phyloP scores from a whole-genome alignment of 2,797 vertebrate species.

The Amphiprion clarkii region DNA sequence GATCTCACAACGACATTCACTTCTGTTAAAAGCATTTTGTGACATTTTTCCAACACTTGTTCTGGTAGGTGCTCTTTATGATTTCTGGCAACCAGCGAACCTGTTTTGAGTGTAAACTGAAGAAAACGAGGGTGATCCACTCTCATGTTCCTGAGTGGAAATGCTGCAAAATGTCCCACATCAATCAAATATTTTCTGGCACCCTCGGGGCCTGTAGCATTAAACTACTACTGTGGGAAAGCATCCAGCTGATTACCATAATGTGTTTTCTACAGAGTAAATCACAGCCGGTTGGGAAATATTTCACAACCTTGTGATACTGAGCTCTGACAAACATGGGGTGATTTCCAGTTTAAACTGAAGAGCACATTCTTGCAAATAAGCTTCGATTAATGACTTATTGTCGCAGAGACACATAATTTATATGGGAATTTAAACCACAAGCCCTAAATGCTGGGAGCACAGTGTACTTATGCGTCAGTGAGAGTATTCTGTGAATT shows the following conservation, averaged over 20 bases:
- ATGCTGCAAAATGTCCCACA: constrained; percentile 11
- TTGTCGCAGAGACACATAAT: not conserved
- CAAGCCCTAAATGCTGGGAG: constrained; percentile 8
- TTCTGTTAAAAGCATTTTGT: no score
- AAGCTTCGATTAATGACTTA: not conserved
- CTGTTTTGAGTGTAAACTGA: not conserved
- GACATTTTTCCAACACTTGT: not conserved
- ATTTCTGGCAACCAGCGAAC: not conserved
- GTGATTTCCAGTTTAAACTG: not conserved
- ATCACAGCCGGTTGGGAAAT: constrained; percentile 19
- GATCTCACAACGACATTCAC: no score
- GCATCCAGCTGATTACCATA: constrained; percentile 11
- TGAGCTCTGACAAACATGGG: not conserved
- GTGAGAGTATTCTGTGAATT: not conserved
- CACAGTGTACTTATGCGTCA: constrained; percentile 21
- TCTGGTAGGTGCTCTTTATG: not conserved
- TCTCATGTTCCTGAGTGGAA: constrained; percentile 8
- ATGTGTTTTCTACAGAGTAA: constrained; percentile 20
- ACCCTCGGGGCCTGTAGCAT: not conserved
- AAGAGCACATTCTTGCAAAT: not conserved
- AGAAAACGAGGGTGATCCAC: not conserved
- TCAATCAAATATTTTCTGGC: constrained; percentile 20
- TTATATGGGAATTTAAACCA: constrained; percentile 5
- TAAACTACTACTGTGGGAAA: constrained; percentile 21
- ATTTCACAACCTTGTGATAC: not conserved